These are phyloP conservation scores for Elachura formosa DNA, from an alignment of 2,113 vertebrate species.

Conservation along the genomic window DNA sequence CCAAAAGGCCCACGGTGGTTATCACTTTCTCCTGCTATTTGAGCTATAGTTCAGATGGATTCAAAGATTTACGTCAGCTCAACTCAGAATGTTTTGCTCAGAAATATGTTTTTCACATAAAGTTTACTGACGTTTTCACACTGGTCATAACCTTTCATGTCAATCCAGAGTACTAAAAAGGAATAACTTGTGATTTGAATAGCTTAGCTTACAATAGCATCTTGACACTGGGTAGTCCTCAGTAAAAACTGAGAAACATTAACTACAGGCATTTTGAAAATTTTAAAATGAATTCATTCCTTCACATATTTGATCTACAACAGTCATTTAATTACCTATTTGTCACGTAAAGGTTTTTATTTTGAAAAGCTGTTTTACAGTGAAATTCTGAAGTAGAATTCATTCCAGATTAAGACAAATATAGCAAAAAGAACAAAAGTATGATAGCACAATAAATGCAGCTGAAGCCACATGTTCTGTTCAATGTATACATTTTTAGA, in stretches of 20 bases:
- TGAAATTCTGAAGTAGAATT: not conserved
- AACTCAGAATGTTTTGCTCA: not conserved
- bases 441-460: not conserved
- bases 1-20: fast-evolving
- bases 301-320: not conserved
- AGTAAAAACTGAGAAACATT: not conserved
- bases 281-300: not conserved
- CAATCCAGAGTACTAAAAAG: not conserved
- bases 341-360: not conserved
- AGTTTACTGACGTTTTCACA: not conserved
- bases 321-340: not conserved
- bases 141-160: not conserved
- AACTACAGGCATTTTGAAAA: not conserved
- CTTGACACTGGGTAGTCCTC: not conserved
- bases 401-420: not conserved
- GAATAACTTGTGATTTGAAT: not conserved
- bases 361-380: not conserved
- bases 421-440: not conserved
- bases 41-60: not conserved
- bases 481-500: not conserved
- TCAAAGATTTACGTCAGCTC: not conserved
- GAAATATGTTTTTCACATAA: not conserved
- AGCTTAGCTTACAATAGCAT: not conserved
- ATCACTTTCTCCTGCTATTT: not conserved
- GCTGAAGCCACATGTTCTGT: not conserved